phyloP scores from a whole-genome alignment of 2,113 vertebrate genomes.

The Bubo blakistoni region DNA sequence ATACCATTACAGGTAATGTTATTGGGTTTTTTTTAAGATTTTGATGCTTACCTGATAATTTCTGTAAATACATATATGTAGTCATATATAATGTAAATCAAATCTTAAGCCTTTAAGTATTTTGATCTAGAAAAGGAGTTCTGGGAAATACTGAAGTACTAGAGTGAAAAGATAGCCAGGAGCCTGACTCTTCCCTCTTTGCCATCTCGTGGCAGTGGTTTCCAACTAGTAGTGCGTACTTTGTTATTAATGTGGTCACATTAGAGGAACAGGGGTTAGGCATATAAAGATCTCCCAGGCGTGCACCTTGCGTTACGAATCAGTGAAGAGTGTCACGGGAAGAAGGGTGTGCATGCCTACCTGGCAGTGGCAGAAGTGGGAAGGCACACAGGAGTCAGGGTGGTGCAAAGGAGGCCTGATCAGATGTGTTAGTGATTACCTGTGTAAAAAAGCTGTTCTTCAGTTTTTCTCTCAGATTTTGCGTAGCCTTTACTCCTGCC shows the following conservation, averaged over 20 bases:
- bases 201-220: not conserved
- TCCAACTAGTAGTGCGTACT: not conserved
- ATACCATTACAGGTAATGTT: constrained; percentile 88
- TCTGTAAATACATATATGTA: not conserved
- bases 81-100: not conserved
- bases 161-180: not conserved
- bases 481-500: not conserved
- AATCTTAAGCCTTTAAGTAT: not conserved
- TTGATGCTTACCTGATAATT: not conserved
- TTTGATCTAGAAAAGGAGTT: not conserved
- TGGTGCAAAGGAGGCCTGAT: not conserved
- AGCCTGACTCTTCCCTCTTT: not conserved
- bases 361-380: not conserved
- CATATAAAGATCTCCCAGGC: not conserved
- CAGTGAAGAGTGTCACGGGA: not conserved
- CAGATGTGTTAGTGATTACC: not conserved
- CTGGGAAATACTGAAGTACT: not conserved
- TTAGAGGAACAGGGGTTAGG: not conserved
- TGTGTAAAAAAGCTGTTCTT: not conserved
- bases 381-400: not conserved
- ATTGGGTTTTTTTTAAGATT: rapidly evolving
- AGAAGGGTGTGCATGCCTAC: not conserved
- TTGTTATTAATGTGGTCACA: not conserved
- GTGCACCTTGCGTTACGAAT: not conserved
- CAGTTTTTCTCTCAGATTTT: not conserved